A percentile compares a stretch with the other conserved stretches of the same genome.
Evolutionary conservation across 2,797 vertebrate genomes (phyloP).

Genomic region (Lophotriccus pileatus): DNA sequence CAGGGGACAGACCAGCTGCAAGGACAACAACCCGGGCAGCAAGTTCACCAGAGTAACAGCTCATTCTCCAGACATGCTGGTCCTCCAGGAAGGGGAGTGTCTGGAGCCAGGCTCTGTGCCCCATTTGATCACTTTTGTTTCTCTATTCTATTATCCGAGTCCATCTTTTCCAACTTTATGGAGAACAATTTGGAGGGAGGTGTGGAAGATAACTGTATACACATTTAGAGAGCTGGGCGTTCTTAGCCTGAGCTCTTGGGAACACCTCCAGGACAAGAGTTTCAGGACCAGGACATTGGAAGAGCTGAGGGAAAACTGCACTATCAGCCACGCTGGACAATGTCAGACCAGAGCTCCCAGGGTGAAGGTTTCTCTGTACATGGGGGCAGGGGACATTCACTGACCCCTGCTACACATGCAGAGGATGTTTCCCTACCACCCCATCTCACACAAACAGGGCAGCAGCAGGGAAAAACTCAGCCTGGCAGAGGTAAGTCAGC

Average conservation of each 20-base stretch:
- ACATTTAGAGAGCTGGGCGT: background rate
- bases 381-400: background rate
- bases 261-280: background rate
- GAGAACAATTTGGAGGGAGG: background rate
- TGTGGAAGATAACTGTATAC: background rate
- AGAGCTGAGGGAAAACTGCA: background rate
- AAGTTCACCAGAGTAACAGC: background rate
- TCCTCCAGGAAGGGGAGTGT: background rate
- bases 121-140: background rate
- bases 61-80: background rate
- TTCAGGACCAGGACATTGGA: background rate
- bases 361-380: background rate
- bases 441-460: background rate
- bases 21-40: background rate
- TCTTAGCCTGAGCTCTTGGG: background rate
- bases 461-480: background rate
- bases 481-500: background rate
- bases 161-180: background rate
- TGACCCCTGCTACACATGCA: background rate
- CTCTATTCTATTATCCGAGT: background rate
- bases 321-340: fast-evolving
- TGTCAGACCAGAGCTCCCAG: background rate
- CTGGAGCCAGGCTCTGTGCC: background rate
- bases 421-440: background rate
- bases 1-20: background rate